Evolutionary conservation across 2,888 invertebrate genomes (phyloP), one percentile per base, ranked within the genome.

Genomic region (Agrochola circellaris): DNA sequence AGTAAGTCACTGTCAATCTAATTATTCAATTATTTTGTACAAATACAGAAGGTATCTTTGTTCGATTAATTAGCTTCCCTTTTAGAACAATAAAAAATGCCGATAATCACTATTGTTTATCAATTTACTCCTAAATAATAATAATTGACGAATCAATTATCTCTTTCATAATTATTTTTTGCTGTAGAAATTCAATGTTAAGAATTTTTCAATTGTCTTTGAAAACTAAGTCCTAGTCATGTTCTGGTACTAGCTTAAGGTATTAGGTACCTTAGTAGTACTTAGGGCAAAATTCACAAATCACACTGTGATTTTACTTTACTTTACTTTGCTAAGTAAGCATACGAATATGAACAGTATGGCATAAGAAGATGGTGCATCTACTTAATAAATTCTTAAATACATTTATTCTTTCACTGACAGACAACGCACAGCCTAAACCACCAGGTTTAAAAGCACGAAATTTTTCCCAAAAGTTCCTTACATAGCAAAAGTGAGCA

Each of bases 21-120:
- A 82, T 79, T 76, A 79, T 58, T 74, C 48, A 26, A 79, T 82
- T 45, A 82, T 60, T 78, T 75, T 42, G 3, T 9, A 20, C 34
- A 51, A 23, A 60, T 54, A 45, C 48, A 42, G 23, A 75, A 34
- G 1, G 0, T 45, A 66, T 56, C 83, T 77, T 54, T 81, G 48
- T 81, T 66, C 45, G 8, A 23, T 13, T 61, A 48, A 78, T 56
- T 58, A 77, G 4, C 78, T 62, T 64, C 1, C 34, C 34, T n/a
- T 64, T 51, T 7, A 23, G 26, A 68, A 45, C 34, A 34, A 20
- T 38, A 26, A 77, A 42, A 62, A 5, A 13, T 34, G 67, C 20
- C 62, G 60, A 26, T 34, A 54, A 83, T 54, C 15, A 54, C 15
- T 17, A 69, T 34, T 58, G 26, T 13, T n/a, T 20, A 51, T 23